phyloP scores from a whole-genome alignment of 2,797 vertebrate species.

The Peromyscus nudipes region DNA sequence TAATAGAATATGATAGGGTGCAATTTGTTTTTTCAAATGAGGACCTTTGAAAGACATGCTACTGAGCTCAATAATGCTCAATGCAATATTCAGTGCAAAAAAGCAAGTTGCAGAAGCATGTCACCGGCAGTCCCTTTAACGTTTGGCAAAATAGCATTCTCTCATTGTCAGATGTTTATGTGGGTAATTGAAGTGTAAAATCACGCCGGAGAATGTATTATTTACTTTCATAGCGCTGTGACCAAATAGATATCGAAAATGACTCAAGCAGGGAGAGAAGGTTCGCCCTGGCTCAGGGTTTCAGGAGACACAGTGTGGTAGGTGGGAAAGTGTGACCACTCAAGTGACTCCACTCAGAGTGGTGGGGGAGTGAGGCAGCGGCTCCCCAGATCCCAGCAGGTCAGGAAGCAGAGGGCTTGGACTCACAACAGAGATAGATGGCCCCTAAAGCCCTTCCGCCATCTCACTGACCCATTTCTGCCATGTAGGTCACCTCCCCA shows the following conservation, averaged over 20 bases:
- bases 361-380: no score
- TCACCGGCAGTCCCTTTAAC: neutral
- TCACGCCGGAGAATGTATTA: neutral
- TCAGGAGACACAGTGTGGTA: neutral
- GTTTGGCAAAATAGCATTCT: neutral
- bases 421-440: neutral
- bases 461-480: neutral
- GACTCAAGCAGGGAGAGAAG: neutral
- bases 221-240: neutral
- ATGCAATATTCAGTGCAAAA: neutral
- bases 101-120: neutral
- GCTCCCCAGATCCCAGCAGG: neutral
- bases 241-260: neutral
- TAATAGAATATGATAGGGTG: neutral
- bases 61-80: neutral
- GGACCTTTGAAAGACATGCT: neutral
- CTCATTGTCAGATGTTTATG: neutral
- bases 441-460: accelerated
- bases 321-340: neutral
- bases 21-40: neutral
- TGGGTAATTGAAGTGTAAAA: neutral
- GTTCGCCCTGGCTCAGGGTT: neutral
- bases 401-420: neutral
- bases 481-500: no score
- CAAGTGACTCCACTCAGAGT: neutral